Evolutionary conservation across 2,888 invertebrate species (phyloP), one percentile per base, ranked within the genome.

Genomic region (Melipona beecheii): DNA sequence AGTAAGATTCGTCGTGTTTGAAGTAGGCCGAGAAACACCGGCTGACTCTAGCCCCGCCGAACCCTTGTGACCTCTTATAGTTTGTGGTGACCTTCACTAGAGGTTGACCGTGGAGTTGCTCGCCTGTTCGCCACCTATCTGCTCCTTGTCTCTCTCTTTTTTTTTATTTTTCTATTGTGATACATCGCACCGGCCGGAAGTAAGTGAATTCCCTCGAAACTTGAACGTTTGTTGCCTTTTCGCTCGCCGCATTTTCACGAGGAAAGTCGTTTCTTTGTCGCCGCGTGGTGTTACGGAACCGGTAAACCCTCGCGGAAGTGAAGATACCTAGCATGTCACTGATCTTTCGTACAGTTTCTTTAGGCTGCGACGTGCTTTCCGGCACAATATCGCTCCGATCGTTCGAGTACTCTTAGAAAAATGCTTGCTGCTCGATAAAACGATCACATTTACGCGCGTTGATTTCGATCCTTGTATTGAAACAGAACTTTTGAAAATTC

Each of bases 71-170:
- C 92, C 92, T 92, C 90, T 88, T 86, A 79, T 85, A 86, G 86
- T 87, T 86, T 74, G 89, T 88, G 84, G 89, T 92, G 92, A 93
- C 92, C 92, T 93, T 92, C 92, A 78, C 54, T 50, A 54, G 81
- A 81, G 81, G 64, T 78, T 85, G 81, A 69, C 81, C 75, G 75
- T 75, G 56, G 83, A 78, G 68, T 27, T 56, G 36, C 52, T 72
- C 75, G 31, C 58, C 17, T 31, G 36, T 65, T 56, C 75, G 62
- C 72, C 76, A 27, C 2, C 1, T 50, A 65, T 83, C 31, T 54
- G 70, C 56, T 74, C 64, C 5, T 64, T 68, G 11, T 24, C 74
- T 24, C 19, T 62, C 19, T 21, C 54, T 21, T 15, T 72, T 9
- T 43, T 43, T 43, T 43, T 9, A 43, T 9, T 43, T 60, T 65